phyloP scores from a whole-genome alignment of 2,797 vertebrate species.

The Cuniculus paca region DNA sequence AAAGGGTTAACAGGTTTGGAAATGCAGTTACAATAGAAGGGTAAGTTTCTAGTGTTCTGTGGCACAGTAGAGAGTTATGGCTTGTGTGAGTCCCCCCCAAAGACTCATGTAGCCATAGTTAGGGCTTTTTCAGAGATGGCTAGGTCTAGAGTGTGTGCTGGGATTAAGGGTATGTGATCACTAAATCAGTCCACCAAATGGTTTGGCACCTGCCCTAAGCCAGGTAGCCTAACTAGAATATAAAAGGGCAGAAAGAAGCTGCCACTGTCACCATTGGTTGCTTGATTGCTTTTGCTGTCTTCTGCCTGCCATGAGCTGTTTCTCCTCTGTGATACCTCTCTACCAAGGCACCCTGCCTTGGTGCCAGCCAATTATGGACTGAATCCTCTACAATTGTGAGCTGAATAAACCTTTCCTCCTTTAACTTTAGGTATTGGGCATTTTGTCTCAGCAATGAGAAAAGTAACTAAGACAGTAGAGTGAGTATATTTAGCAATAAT shows the following conservation, averaged over 20 bases:
- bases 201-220: neutral
- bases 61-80: neutral
- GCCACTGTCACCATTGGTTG: neutral
- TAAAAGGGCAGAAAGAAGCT: neutral
- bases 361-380: neutral
- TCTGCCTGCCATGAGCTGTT: neutral
- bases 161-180: neutral
- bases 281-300: neutral
- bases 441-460: neutral
- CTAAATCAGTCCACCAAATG: neutral
- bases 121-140: neutral
- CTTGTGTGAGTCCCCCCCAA: neutral
- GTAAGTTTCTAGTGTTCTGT: neutral
- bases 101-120: neutral
- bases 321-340: neutral
- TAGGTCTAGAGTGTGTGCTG: neutral
- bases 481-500: neutral
- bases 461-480: neutral
- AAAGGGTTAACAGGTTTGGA: neutral
- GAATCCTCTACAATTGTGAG: neutral
- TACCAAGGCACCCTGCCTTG: neutral
- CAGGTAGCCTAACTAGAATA: neutral
- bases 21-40: neutral
- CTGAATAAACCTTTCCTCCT: neutral
- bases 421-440: neutral